phyloP scores from a whole-genome alignment of 2,113 vertebrate genomes.

The Cryptotis parvus region DNA sequence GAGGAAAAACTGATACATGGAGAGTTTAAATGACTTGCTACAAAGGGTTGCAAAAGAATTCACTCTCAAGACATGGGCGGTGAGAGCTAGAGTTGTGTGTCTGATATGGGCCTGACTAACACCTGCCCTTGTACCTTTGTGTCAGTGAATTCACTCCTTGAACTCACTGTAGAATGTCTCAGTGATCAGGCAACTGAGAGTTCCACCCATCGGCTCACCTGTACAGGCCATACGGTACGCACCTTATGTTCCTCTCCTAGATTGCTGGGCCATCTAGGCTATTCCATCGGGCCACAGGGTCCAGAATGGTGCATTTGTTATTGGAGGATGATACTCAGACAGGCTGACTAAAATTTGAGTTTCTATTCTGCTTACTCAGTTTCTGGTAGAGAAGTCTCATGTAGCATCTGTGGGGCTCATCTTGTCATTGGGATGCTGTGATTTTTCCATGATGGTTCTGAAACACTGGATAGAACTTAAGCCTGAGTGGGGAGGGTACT shows the following conservation, averaged over 20 bases:
- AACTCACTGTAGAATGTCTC: background rate
- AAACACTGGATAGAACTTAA: background rate
- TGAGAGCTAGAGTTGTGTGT: background rate
- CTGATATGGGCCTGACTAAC: background rate
- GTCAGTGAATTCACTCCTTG: background rate
- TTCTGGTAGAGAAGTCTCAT: background rate
- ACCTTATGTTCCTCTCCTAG: background rate
- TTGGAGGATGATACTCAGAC: conserved; percentile 1
- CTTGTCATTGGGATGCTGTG: background rate
- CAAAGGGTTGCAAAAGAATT: background rate
- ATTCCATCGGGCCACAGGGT: background rate
- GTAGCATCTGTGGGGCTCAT: background rate
- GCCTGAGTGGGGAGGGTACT: background rate
- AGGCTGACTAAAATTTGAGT: background rate
- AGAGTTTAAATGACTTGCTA: background rate
- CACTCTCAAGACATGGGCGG: too few relatives aligned
- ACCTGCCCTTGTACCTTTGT: background rate
- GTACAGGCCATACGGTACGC: background rate
- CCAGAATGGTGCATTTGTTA: background rate
- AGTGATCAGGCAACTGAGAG: background rate
- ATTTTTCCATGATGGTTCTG: background rate
- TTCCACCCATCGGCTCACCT: background rate
- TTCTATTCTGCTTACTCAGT: background rate
- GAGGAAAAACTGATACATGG: conserved; percentile 27
- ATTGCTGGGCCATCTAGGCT: background rate